Evolutionary conservation across 2,888 invertebrate genomes (phyloP).

Genomic region (Tipula helvola): DNA sequence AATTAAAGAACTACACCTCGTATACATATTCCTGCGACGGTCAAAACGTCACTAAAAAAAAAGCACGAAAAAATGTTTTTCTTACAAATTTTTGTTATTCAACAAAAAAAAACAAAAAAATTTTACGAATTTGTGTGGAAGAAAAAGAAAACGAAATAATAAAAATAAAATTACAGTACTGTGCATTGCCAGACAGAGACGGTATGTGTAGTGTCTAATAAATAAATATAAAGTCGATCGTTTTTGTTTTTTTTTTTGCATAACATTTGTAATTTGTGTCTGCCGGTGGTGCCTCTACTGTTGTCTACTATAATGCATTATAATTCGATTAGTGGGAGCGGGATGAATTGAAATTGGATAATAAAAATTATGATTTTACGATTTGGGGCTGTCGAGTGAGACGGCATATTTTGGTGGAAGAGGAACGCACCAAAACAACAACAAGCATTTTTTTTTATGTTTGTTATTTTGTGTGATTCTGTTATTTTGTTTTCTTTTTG

Average conservation of each 20-base stretch:
- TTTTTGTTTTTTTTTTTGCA: background rate
- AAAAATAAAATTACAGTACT: background rate
- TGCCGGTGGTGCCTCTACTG: background rate
- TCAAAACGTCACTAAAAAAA: constrained; percentile 5
- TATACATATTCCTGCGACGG: constrained; percentile 7
- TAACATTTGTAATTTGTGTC: background rate
- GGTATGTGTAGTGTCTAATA: background rate
- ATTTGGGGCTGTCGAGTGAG: background rate
- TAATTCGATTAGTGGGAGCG: background rate
- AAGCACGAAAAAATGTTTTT: background rate
- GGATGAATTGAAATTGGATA: background rate
- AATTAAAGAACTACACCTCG: background rate
- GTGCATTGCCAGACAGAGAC: background rate
- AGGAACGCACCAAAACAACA: constrained; percentile 5
- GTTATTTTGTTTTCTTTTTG: background rate
- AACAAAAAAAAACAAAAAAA: background rate
- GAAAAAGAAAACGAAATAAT: background rate
- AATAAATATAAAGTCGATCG: background rate
- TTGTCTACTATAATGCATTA: background rate
- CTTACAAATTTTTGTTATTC: background rate
- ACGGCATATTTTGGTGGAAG: background rate
- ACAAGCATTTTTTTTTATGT: background rate
- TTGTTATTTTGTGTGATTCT: background rate
- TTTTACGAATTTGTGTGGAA: background rate
- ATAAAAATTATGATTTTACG: background rate